Percentiles rank a stretch among this genome's conserved stretches.
phyloP scores from a whole-genome alignment of 2,113 vertebrate genomes.

The Propithecus coquereli region DNA sequence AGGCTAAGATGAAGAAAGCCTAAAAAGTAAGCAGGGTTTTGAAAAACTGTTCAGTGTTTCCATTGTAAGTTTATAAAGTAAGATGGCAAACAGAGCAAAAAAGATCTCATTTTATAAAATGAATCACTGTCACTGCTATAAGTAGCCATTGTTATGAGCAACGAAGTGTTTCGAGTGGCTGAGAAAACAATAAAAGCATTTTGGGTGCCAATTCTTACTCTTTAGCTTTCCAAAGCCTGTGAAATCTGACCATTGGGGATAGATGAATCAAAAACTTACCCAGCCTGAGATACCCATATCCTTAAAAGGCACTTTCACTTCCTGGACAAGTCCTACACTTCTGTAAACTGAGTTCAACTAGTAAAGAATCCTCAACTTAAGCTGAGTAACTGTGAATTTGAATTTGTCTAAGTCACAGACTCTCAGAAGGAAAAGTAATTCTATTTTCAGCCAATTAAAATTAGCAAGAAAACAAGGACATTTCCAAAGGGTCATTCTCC shows the following conservation, averaged over 20 bases:
- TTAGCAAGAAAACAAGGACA: neutral
- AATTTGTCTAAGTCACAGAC: neutral
- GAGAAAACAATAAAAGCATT: neutral
- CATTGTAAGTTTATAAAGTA: neutral
- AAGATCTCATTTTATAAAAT: neutral
- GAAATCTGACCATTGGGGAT: neutral
- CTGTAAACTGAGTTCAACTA: conserved; percentile 2
- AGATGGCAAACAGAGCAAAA: neutral
- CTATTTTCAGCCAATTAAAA: neutral
- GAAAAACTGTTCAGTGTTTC: neutral
- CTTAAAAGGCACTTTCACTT: neutral
- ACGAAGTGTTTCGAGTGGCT: neutral
- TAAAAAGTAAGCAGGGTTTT: neutral
- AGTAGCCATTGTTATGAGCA: neutral
- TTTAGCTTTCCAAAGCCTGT: neutral
- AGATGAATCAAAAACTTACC: neutral
- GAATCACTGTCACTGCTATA: neutral
- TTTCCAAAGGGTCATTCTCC: neutral
- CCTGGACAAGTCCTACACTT: neutral
- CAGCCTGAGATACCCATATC: neutral
- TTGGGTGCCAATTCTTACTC: neutral
- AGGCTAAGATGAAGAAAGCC: neutral
- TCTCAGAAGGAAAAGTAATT: neutral
- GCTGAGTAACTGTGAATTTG: neutral
- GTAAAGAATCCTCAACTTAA: neutral